Evolutionary conservation across 2,888 invertebrate species (phyloP).

Genomic region (Cantharis rustica): DNA sequence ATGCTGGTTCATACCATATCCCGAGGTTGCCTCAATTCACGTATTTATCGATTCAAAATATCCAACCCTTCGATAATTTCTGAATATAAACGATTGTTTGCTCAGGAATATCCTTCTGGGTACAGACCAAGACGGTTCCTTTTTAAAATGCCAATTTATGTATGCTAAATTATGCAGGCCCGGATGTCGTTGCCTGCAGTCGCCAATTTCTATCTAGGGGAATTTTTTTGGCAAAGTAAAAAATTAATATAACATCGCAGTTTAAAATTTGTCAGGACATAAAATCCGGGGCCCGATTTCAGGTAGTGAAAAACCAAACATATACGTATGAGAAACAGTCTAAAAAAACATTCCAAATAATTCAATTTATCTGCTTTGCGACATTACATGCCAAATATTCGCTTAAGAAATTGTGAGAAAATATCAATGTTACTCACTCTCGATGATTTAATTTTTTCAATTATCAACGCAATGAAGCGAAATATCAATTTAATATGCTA

Average conservation of each 20-base stretch:
- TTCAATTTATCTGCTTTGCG: not conserved
- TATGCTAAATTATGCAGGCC: not conserved
- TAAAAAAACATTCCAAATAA: not conserved
- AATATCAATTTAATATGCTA: not conserved
- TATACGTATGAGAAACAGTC: too few species aligned
- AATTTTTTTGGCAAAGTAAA: not conserved
- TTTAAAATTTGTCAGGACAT: too few species aligned
- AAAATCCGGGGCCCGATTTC: too few species aligned
- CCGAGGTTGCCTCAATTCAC: not conserved
- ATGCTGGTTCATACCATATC: not conserved
- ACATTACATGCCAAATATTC: too few species aligned
- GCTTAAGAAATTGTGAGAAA: not conserved
- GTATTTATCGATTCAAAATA: not conserved
- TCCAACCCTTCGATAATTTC: not conserved
- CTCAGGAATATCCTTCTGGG: not conserved
- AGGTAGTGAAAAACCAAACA: too few species aligned
- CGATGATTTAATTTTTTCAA: not conserved
- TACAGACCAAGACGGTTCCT: not conserved
- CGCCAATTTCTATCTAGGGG: not conserved
- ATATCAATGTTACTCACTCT: not conserved
- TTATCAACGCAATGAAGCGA: not conserved
- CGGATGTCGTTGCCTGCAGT: not conserved
- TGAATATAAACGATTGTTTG: not conserved
- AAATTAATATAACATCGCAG: too few species aligned
- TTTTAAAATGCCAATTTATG: not conserved